Evolutionary conservation across 2,113 vertebrate species (phyloP).

Genomic region (Chaetura pelagica): DNA sequence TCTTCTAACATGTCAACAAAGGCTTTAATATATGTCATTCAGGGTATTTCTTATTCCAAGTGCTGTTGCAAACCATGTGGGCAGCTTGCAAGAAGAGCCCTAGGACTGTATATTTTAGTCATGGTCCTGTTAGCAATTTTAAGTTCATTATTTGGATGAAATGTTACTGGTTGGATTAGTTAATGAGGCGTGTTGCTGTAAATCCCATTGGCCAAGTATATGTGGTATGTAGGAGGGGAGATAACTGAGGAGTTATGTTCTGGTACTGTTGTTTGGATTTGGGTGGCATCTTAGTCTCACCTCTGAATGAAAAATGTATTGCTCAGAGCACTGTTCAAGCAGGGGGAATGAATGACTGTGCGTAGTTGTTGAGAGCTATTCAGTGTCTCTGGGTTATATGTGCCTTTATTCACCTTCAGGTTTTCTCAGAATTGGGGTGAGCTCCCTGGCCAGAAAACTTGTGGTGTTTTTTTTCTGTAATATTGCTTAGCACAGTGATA

Average conservation of each 20-base stretch:
- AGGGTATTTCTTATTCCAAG: not conserved
- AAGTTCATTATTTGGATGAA: not conserved
- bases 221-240: not conserved
- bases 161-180: not conserved
- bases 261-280: not conserved
- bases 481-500: rapidly evolving
- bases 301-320: rapidly evolving
- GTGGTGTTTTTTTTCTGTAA: not conserved
- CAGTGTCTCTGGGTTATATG: rapidly evolving
- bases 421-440: not conserved
- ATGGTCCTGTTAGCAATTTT: not conserved
- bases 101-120: not conserved
- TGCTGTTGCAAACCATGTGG: rapidly evolving
- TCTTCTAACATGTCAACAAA: not conserved
- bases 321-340: not conserved
- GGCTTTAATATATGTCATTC: not conserved
- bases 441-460: not conserved
- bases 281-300: not conserved
- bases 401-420: not conserved
- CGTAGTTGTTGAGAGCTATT: not conserved
- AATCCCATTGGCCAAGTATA: not conserved
- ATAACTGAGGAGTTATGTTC: not conserved
- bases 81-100: not conserved
- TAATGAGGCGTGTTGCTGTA: not conserved
- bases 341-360: not conserved